Evolutionary conservation across 2,888 invertebrate genomes (phyloP).

Genomic region (Dasysyrphus albostriatus): DNA sequence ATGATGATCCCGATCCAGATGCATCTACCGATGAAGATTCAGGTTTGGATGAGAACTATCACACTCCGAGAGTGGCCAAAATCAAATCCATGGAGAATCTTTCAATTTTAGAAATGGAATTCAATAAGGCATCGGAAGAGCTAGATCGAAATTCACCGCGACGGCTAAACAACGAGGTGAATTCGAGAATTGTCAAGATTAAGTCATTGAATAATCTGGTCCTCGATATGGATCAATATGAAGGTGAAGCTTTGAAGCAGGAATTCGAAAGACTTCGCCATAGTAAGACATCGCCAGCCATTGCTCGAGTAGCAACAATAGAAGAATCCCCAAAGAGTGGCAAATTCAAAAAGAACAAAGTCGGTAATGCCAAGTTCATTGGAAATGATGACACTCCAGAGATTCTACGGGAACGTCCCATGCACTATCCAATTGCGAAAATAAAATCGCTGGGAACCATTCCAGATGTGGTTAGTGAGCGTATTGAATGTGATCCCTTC

Average conservation of each 20-base stretch:
- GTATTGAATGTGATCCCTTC: slow-evolving; percentile 82
- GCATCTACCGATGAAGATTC: slow-evolving; percentile 81
- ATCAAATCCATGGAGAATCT: slow-evolving; percentile 84
- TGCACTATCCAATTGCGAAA: slow-evolving; percentile 82
- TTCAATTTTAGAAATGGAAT: slow-evolving; percentile 83
- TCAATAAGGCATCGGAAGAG: slow-evolving; percentile 82
- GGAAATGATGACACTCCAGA: slow-evolving; percentile 81
- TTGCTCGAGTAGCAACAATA: background rate
- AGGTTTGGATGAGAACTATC: slow-evolving; percentile 82
- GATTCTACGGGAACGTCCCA: slow-evolving; percentile 40
- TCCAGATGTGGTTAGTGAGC: slow-evolving; percentile 82
- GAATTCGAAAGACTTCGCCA: slow-evolving; percentile 81
- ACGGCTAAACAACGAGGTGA: slow-evolving; percentile 80
- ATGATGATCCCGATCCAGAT: slow-evolving; percentile 77
- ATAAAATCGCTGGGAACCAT: slow-evolving; percentile 84
- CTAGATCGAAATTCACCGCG: slow-evolving; percentile 83
- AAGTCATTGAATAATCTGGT: slow-evolving; percentile 83
- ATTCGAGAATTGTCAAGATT: slow-evolving; percentile 81
- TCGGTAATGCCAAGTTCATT: slow-evolving; percentile 84
- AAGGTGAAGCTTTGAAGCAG: slow-evolving; percentile 80
- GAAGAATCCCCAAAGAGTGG: slow-evolving; percentile 79
- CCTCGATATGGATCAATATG: slow-evolving; percentile 79
- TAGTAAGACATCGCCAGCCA: slow-evolving; percentile 74
- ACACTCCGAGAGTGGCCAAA: slow-evolving; percentile 83
- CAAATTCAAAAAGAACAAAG: slow-evolving; percentile 82